These are phyloP conservation scores for Myotis vivesi DNA, from an alignment of 2,797 vertebrate genomes.

Conservation along the genomic window DNA sequence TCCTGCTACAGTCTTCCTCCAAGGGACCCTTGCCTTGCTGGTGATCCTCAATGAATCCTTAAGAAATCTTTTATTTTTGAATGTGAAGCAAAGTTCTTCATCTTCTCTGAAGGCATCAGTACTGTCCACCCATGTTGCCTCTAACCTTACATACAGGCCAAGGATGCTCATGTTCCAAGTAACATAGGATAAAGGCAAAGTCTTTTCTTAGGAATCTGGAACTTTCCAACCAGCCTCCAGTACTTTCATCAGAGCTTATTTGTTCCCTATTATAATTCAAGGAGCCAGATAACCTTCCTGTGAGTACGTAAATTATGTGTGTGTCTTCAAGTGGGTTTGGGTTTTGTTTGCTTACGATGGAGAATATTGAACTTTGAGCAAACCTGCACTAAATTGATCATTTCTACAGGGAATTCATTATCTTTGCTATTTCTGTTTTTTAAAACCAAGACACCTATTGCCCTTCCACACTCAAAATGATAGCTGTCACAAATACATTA, in stretches of 20 bases:
- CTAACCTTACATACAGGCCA: not conserved
- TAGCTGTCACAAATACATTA: slow-evolving; percentile 48
- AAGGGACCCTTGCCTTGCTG: not conserved
- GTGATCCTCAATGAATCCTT: not conserved
- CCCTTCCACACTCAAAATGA: slow-evolving; percentile 61
- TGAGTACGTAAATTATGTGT: not conserved
- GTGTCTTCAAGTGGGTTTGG: not conserved
- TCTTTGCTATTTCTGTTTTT: slow-evolving; percentile 57
- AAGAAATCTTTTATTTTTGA: not conserved
- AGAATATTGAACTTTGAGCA: slow-evolving; percentile 11
- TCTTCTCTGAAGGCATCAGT: not conserved
- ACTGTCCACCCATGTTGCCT: not conserved
- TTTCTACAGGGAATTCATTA: slow-evolving; percentile 46
- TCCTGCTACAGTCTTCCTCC: not conserved
- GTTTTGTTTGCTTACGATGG: not conserved
- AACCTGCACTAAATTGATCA: not conserved
- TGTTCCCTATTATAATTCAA: not conserved
- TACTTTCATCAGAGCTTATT: not conserved
- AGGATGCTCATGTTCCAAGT: not conserved
- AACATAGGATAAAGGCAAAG: not conserved
- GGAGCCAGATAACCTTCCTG: not conserved
- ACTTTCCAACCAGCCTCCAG: not conserved
- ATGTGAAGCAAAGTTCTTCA: not conserved
- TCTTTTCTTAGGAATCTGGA: not conserved
- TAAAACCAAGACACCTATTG: slow-evolving; percentile 40